phyloP scores from a whole-genome alignment of 2,888 invertebrate genomes.

The Heliconius sara region DNA sequence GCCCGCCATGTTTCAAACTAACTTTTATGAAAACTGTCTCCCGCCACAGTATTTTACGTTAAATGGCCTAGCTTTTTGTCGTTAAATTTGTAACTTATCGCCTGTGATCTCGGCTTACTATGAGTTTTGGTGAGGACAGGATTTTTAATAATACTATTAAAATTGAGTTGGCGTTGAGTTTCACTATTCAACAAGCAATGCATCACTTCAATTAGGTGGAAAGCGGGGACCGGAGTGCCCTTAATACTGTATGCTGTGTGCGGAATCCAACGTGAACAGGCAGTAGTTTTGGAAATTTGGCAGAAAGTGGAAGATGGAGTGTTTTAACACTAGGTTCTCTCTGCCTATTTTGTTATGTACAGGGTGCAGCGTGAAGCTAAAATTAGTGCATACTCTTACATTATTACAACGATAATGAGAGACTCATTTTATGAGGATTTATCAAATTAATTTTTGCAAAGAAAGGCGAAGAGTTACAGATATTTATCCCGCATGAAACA shows the following conservation, averaged over 20 bases:
- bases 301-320: neutral
- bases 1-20: constrained; percentile 57
- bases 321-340: neutral
- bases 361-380: no score
- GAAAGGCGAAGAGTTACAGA: no score
- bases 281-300: neutral
- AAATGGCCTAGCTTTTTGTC: constrained; percentile 76
- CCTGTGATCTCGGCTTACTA: constrained; percentile 49
- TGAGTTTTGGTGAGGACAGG: constrained; percentile 16
- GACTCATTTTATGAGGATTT: no score
- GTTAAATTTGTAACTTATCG: constrained; percentile 76
- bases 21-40: constrained; percentile 72
- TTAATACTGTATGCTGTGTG: no score
- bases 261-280: no score
- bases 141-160: neutral
- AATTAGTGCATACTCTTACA: no score
- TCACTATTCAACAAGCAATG: neutral
- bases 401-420: no score
- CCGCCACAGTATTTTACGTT: constrained; percentile 71
- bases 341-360: no score
- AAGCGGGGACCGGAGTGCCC: neutral
- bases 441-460: no score
- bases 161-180: neutral
- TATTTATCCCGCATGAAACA: no score
- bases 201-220: neutral